Percentiles rank a stretch among this genome's conserved stretches.
phyloP scores from a whole-genome alignment of 2,113 vertebrate genomes.

The Tringa solitaria region DNA sequence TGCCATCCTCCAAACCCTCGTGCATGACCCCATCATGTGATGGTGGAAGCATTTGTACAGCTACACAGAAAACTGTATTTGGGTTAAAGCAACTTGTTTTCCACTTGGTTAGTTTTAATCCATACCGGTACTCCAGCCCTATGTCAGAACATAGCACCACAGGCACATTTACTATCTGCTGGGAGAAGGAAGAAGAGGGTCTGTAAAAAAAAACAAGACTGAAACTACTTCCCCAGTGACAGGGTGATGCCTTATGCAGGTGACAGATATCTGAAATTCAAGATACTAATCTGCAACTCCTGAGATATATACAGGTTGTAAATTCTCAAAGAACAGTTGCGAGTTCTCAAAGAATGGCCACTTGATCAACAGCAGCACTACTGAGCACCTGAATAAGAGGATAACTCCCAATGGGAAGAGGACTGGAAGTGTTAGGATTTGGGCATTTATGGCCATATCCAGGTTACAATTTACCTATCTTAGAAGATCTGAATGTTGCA shows the following conservation, averaged over 20 bases:
- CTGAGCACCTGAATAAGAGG: background rate
- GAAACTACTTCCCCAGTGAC: background rate
- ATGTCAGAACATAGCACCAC: background rate
- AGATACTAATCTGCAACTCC: background rate
- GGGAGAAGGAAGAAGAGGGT: background rate
- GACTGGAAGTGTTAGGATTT: background rate
- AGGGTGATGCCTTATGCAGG: background rate
- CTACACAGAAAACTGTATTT: background rate
- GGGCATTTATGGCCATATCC: background rate
- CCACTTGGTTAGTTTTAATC: background rate
- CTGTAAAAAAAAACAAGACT: background rate
- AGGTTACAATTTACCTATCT: background rate
- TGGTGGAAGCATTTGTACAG: background rate
- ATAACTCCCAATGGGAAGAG: background rate
- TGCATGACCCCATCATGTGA: background rate
- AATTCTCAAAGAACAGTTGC: background rate
- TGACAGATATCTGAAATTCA: background rate
- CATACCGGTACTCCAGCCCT: background rate
- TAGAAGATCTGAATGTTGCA: background rate
- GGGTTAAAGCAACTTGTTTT: background rate
- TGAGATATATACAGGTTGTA: background rate
- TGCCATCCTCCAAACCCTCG: background rate
- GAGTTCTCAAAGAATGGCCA: background rate
- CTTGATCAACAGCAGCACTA: background rate
- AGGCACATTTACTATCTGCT: background rate